Conservation (phyloP, 2,113 vertebrate genomes). For the Myocastor coypus region DNA sequence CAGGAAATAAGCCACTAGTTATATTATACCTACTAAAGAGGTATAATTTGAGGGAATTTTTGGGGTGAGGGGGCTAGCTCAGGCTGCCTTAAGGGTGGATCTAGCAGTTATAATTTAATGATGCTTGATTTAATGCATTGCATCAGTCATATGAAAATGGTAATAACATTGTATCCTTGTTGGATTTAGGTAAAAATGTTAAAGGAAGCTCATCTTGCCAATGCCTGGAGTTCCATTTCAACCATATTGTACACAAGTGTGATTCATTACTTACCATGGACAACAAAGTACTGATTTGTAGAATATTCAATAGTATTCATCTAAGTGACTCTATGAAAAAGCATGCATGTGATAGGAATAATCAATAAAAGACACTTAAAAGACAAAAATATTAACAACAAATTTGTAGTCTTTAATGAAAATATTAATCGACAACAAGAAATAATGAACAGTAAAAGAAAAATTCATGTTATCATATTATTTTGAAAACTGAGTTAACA, state of each 20-base stretch:
- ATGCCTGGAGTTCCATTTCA: neutral
- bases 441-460: neutral
- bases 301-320: neutral
- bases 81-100: too few relatives aligned
- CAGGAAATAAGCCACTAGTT: neutral
- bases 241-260: neutral
- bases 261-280: neutral
- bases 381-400: neutral
- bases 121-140: neutral
- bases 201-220: neutral
- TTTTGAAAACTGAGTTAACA: neutral
- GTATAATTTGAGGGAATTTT: too few relatives aligned
- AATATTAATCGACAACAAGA: neutral
- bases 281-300: neutral
- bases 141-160: neutral
- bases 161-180: neutral
- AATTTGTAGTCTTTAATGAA: neutral
- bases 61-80: too few relatives aligned
- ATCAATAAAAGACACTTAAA: neutral
- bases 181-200: neutral
- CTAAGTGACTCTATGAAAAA: neutral
- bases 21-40: neutral
- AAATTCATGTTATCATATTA: neutral
- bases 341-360: neutral
- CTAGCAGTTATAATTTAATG: neutral